Conservation (phyloP, 2,797 vertebrate genomes). For the Tamandua tetradactyla region DNA sequence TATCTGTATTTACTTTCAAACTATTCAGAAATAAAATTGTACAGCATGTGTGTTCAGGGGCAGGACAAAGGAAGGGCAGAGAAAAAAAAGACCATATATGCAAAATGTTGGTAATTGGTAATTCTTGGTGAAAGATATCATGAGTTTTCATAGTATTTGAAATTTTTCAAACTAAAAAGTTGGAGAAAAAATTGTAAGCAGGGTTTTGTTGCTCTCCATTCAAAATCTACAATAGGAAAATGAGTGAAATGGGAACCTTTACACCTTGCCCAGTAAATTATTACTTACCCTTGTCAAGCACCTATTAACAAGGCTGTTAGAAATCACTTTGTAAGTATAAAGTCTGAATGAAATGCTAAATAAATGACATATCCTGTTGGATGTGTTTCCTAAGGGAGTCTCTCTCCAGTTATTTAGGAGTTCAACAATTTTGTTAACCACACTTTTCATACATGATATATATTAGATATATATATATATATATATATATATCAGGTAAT, state of each 20-base stretch:
- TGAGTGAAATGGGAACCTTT: slow-evolving; percentile 11
- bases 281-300: neutral
- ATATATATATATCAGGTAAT: neutral
- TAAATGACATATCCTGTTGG: slow-evolving; percentile 4
- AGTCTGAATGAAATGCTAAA: slow-evolving; percentile 13
- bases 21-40: neutral
- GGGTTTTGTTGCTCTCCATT: neutral
- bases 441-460: neutral
- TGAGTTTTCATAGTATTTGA: neutral
- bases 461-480: neutral
- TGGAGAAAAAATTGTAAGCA: neutral
- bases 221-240: neutral
- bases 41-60: neutral
- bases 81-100: neutral
- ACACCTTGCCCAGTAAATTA: neutral
- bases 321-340: slow-evolving; percentile 11
- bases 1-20: neutral
- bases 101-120: neutral
- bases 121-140: neutral
- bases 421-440: neutral
- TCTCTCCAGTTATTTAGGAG: neutral
- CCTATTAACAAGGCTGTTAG: slow-evolving; percentile 2
- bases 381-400: neutral
- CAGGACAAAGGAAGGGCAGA: neutral
- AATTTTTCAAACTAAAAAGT: slow-evolving; percentile 45